Evolutionary conservation across 2,113 vertebrate species (phyloP), one percentile per base, ranked within the genome.

Genomic region (Bubalus kerabau): DNA sequence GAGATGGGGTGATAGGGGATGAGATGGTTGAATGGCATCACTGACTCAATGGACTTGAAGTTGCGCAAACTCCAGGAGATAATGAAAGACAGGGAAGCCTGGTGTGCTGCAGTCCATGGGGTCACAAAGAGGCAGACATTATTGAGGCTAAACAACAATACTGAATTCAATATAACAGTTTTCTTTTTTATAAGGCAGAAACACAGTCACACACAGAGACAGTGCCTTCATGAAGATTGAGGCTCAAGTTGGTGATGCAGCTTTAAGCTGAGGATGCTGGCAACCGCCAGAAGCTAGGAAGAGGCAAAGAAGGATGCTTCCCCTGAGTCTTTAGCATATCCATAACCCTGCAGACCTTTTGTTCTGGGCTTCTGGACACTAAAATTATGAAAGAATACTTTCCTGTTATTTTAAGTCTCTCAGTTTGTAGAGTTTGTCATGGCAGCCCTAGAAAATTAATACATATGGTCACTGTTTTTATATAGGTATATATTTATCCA

Each of bases 271-370:
- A 60, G 6, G 23, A 62, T 32, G 17, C 54, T 50, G 17, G 17
- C 6, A 32, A 88, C 14, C 13, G 60, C 36, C 23, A 94, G 46
- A 40, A 15, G 40, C 30, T 26, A 11, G 13, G 26, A 16, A 91
- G 4, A 81, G 13, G n/a, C 36, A 32, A 21, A 30, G 32, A 16
- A 87, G 1, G 50, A 26, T 54, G 23, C 16, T 71, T 87, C 16
- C 6, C 3, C 60, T 21, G 30, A 80, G 10, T 21, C 19, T 62
- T 57, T 21, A 16, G 30, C 64, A 24, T 32, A 40, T 40, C 3
- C 0, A 52, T 11, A 6, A 1, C 19, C 24, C 60, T 30, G 12
- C 0, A 43, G 14, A 54, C 3, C 11, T 46, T 43, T 48, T 56
- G 17, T 36, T 80, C 50, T 85, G n/a, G 14, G 48, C 56, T n/a